Conservation (phyloP, 2,888 invertebrate genomes). For the Metacarcinus magister region DNA sequence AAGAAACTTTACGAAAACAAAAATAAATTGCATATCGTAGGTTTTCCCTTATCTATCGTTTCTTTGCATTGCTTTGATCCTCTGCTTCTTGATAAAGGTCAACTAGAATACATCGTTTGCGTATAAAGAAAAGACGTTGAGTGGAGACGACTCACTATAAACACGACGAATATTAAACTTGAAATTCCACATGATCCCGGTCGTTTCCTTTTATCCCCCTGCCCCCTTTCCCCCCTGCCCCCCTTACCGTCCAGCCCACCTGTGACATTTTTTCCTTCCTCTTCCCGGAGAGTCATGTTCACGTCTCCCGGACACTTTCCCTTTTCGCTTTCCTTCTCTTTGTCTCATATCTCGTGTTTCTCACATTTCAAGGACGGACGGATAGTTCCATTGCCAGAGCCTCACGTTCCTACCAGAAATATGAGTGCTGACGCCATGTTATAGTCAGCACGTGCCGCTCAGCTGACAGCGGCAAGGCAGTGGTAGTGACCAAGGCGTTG, state of each 20-base stretch:
- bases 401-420: neutral
- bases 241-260: neutral
- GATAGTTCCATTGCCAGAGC: neutral
- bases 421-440: slow-evolving; percentile 38
- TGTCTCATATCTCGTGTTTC: neutral
- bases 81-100: too few species aligned
- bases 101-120: too few species aligned
- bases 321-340: neutral
- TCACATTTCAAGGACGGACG: neutral
- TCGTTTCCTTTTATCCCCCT: neutral
- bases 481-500: neutral
- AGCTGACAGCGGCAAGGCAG: neutral
- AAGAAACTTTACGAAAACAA: too few species aligned
- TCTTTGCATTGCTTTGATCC: too few species aligned
- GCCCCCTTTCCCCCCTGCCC: too few species aligned
- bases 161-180: neutral
- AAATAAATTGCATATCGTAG: too few species aligned
- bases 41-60: too few species aligned
- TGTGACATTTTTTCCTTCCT: neutral
- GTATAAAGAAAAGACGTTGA: neutral
- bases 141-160: neutral
- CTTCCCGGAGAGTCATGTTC: neutral
- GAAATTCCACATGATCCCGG: neutral
- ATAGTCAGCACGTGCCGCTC: neutral
- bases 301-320: neutral